Evolutionary conservation across 2,888 invertebrate species (phyloP).

Genomic region (Andrena bucephala): DNA sequence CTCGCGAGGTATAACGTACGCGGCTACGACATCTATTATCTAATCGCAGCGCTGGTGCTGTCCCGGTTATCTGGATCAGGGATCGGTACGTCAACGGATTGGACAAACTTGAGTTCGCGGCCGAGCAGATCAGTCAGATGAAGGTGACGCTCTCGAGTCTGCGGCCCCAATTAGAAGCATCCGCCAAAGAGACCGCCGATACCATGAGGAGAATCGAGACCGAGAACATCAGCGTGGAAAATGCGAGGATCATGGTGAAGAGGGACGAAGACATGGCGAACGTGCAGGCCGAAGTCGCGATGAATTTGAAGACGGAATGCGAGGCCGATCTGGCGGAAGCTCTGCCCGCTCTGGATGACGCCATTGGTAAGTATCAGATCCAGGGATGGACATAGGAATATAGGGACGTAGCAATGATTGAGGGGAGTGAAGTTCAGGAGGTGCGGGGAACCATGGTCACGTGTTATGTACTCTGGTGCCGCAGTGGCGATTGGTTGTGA

Average conservation of each 20-base stretch:
- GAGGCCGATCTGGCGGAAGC: conserved; percentile 89
- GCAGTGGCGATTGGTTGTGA: too few relatives aligned
- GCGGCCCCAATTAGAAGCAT: conserved; percentile 83
- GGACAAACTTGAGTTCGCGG: conserved; percentile 88
- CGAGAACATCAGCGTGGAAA: conserved; percentile 87
- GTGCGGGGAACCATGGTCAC: too few relatives aligned
- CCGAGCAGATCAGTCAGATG: conserved; percentile 86
- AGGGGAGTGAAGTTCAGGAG: too few relatives aligned
- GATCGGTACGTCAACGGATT: conserved; percentile 87
- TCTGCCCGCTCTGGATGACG: conserved; percentile 89
- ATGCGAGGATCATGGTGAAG: conserved; percentile 86
- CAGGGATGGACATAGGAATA: too few relatives aligned
- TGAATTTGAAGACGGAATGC: conserved; percentile 88
- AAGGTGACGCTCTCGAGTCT: conserved; percentile 81
- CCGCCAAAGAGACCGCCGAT: conserved; percentile 83
- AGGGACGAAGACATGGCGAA: conserved; percentile 88
- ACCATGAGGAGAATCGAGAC: conserved; percentile 87
- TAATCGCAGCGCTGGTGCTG: too few relatives aligned
- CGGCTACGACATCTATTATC: too few relatives aligned
- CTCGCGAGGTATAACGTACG: conserved; percentile 85
- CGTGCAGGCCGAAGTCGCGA: conserved; percentile 87
- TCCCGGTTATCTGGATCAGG: conserved; percentile 65
- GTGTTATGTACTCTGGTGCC: too few relatives aligned
- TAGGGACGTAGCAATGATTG: too few relatives aligned
- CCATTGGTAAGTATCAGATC: conserved; percentile 83